Evolutionary conservation across 2,888 invertebrate genomes (phyloP), one percentile per base, ranked within the genome.

Genomic region (Nephrotoma appendiculata): DNA sequence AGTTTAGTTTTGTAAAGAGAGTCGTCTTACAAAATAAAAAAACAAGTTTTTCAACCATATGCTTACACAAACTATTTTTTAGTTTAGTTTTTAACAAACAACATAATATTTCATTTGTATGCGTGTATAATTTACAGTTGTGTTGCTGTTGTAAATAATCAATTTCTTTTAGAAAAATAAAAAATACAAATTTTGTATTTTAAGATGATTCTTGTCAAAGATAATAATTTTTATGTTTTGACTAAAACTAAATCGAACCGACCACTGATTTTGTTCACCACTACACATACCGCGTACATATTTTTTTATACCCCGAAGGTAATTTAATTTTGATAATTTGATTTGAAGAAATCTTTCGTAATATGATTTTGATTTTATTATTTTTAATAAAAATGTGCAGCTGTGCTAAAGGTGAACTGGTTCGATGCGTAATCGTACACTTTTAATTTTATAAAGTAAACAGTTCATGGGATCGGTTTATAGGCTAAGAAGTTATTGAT

Each of bases 31-130:
- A 12, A 84, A 43, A 84, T 31, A 84, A 19, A 84, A 42, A 84
- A 84, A 84, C 84, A 84, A 84, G 84, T 84, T 84, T 84, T 84
- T 42, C 84, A 84, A 84, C 84, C 84, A 84, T 84, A 84, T 84
- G 84, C 84, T 84, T 84, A 84, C 42, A 4, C 71, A 71, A 52
- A 52, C 31, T 71, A 71, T 71, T 31, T 31, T 71, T 15, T 31
- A 52, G 48, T 52, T 71, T 71, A 71, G 19, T 71, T 31, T 71
- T 12, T 48, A 11, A 48, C 48, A 5, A 48, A 48, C 12, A 48
- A 9, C 11, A 48, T 52, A 52, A 52, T 15, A 15, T 52, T 52
- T 52, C 7, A 31, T 31, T n/a, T 71, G 31, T 71, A 31, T 71
- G 9, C 31, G 71, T 71, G 31, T 71, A 9, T 57, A 48, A 48